Conservation (phyloP, 2,797 vertebrate species). For the Pempheris klunzingeri region DNA sequence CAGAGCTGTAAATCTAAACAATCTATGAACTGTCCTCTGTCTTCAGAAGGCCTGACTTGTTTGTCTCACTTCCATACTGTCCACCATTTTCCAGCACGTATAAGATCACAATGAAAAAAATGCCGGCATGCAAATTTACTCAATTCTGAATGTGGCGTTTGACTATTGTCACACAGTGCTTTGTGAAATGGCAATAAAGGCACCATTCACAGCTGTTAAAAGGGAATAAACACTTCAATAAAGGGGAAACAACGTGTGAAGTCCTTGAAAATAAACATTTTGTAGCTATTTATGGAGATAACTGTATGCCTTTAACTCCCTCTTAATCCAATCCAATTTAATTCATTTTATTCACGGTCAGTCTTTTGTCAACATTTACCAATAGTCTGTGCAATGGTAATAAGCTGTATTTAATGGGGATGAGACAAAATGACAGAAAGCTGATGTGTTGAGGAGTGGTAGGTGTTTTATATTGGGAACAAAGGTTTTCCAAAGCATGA, state of each 20-base stretch:
- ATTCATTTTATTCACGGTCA: not conserved
- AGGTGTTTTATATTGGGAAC: not conserved
- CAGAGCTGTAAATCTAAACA: constrained; percentile 69
- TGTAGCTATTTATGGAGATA: not conserved
- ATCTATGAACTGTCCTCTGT: constrained; percentile 47
- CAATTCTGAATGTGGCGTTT: not conserved
- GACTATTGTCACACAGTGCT: not conserved
- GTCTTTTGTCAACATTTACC: constrained; percentile 9
- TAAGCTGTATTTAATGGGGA: not conserved
- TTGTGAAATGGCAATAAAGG: not conserved
- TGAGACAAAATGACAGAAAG: not conserved
- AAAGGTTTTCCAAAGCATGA: constrained; percentile 9
- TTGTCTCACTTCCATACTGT: not conserved
- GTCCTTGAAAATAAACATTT: not conserved
- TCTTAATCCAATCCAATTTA: not conserved
- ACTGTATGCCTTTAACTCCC: not conserved
- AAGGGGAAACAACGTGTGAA: not conserved
- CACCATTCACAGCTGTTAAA: not conserved
- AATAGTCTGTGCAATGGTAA: not conserved
- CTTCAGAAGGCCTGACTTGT: not conserved
- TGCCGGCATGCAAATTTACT: not conserved
- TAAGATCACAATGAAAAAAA: not conserved
- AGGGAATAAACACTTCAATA: constrained; percentile 10
- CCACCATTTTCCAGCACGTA: not conserved
- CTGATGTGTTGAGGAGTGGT: not conserved